Evolutionary conservation across 2,888 invertebrate species (phyloP).

Genomic region (Argyresthia albistria): DNA sequence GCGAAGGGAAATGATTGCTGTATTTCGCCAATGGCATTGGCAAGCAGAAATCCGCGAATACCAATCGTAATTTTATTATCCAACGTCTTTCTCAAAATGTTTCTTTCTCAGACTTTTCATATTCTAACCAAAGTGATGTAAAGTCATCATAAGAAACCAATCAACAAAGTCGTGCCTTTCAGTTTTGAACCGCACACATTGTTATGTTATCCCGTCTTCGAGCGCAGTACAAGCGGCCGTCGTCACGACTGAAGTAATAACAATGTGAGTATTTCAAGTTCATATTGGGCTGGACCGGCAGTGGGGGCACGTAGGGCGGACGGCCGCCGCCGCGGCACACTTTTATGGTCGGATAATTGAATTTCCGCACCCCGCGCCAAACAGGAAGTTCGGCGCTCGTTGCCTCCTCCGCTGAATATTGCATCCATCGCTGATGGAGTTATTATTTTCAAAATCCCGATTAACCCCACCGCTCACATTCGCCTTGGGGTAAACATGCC

Average conservation of each 20-base stretch:
- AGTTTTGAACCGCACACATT: background rate
- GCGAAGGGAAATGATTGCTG: slow-evolving; percentile 4
- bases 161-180: background rate
- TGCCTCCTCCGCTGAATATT: slow-evolving; percentile 41
- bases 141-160: background rate
- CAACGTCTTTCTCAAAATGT: background rate
- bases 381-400: slow-evolving; percentile 51
- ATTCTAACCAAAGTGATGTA: background rate
- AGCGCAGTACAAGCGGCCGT: slow-evolving; percentile 1
- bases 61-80: background rate
- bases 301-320: background rate
- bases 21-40: slow-evolving; percentile 2
- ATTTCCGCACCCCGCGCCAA: slow-evolving; percentile 60
- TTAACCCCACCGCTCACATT: background rate
- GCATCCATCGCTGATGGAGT: slow-evolving; percentile 41
- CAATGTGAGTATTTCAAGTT: slow-evolving; percentile 10
- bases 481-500: too few relatives aligned
- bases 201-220: background rate
- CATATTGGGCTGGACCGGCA: slow-evolving; percentile 1
- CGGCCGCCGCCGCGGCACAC: slow-evolving; percentile 21
- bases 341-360: slow-evolving; percentile 65
- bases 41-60: too few relatives aligned
- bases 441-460: slow-evolving; percentile 35
- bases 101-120: background rate
- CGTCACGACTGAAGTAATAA: slow-evolving; percentile 5